Evolutionary conservation across 2,113 vertebrate genomes (phyloP).

Genomic region (Albula goreensis): DNA sequence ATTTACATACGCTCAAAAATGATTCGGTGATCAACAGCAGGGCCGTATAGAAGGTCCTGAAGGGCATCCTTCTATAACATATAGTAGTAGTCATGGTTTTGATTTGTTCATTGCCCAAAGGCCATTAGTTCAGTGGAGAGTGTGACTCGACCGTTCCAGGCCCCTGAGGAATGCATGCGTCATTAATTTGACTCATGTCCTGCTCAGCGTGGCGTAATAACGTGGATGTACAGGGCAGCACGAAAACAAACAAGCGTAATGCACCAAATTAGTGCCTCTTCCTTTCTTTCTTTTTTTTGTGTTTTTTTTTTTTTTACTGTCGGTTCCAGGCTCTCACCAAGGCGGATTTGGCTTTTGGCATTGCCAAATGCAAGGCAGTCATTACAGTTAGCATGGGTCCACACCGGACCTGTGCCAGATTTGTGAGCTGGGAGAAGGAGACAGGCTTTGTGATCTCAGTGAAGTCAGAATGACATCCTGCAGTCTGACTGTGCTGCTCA

Average conservation of each 20-base stretch:
- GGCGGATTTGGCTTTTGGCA: neutral
- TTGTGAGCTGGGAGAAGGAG: neutral
- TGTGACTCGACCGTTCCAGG: neutral
- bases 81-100: neutral
- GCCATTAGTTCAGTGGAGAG: neutral
- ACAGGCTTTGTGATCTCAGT: neutral
- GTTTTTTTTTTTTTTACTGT: neutral
- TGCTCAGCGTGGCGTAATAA: neutral
- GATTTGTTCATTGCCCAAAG: neutral
- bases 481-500: neutral
- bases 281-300: too few relatives aligned
- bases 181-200: slow-evolving; percentile 12
- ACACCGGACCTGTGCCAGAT: neutral
- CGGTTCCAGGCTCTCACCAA: neutral
- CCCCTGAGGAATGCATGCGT: neutral
- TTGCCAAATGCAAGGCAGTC: neutral
- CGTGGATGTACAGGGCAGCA: neutral
- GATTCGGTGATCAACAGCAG: neutral
- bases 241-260: neutral
- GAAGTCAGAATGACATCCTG: neutral
- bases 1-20: neutral
- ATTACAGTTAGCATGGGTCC: neutral
- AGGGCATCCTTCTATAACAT: neutral
- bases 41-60: neutral
- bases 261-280: neutral